Base-by-base conservation (phyloP, 2,797 vertebrate species). In the Chelmon rostratus region DNA sequence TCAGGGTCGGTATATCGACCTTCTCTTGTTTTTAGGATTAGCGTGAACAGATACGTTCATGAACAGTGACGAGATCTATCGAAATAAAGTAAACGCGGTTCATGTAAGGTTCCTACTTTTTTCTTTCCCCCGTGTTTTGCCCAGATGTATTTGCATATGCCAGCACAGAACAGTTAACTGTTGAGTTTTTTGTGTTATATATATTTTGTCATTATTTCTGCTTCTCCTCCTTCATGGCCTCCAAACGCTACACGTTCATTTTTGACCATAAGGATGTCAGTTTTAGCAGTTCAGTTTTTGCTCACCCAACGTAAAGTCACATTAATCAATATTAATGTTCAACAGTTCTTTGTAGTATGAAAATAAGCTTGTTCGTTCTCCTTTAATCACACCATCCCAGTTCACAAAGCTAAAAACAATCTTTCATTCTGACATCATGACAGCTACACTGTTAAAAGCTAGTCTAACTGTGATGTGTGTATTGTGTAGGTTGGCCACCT, bases 401-500 rank as follows among this genome's bases (percentile, higher is more conserved):
- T 65, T 44, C 38, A 61, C 21, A 56, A 23, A 46, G 33, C 28
- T 66, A 37, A 53, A 19, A 31, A 16, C 65, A 33, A 42, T 23
- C 15, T 65, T 50, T 42, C 0, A n/a, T 21, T 21, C 1, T 62
- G 65, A 56, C 9, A 28, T 35, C 5, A 19, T 46, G 46, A 23
- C 5, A 16, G 6, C 62, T n/a, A 1, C 23, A 31, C 16, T n/a
- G 49, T 73, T 40, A 10, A 18, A 52, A 40, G 23, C 25, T 50
- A 47, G 68, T 81, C 76, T 88, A 76, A 90, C 82, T 71, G 8
- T 65, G 40, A 61, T 86, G 8, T 91, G 64, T 89, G 71, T 82
- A n/a, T 74, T 81, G 80, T 91, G 61, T 66, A 93, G 92, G 94
- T 93, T 53, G 83, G 90, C 89, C 83, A 68, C 84, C 91, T 86